Base-by-base conservation (phyloP, 2,888 invertebrate species). In the Deroplatys truncata region DNA sequence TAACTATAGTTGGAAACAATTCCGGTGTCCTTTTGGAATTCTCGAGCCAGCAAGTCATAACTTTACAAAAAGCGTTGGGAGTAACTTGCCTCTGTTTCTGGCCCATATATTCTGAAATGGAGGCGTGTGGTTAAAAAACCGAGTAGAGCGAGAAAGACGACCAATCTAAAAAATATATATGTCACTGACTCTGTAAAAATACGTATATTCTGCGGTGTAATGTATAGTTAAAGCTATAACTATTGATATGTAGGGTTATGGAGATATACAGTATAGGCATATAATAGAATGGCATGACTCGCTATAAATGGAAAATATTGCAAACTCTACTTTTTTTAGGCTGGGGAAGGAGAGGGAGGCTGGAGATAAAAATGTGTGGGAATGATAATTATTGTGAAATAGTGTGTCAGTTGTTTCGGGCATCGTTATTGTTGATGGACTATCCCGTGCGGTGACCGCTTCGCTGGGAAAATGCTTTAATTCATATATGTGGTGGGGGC, bases 281-380 rank as follows among this genome's bases (percentile, higher is more conserved):
- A 35, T 87, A 87, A 83, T 83, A 83, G 87, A 83, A 83, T 87
- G 87, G 87, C 87, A 87, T 83, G 82, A 87, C 28, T 87, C 82
- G 83, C 87, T 87, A 87, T 89, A 89, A 89, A 89, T 89, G 89
- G 89, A 85, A 89, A 89, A 89, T 89, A 89, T 89, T 89, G 89
- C 89, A 83, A 86, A 83, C 83, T 72, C 10, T 31, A 87, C 83
- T 87, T 87, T 87, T 84, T 87, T 72, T 86, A 29, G 87, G 28
- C 82, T 16, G 56, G 56, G 56, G 72, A 82, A 82, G n/a, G 72
- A 28, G 29, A 29, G 31, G 31, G 56, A 35, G 89, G 85, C 43
- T 89, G 82, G 89, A 87, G 87, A 87, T 87, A 87, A 83, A 87
- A 87, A 87, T 87, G 87, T 87, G 87, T 87, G 87, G 83, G 87